These are phyloP conservation scores for Ceyx melanurus DNA, from an alignment of 2,113 vertebrate species.

Conservation along the genomic window DNA sequence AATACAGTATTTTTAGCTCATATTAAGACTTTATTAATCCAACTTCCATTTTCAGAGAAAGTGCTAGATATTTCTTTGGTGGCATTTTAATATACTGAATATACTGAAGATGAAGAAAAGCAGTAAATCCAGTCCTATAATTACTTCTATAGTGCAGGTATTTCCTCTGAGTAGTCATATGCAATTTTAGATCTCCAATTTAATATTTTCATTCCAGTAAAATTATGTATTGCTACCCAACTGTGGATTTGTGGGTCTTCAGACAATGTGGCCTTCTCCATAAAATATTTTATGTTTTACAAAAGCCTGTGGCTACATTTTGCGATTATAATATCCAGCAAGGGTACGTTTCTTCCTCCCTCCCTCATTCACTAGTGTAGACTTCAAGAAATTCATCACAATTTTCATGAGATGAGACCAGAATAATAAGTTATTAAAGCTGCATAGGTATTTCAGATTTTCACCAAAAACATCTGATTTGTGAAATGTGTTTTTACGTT, in stretches of 20 bases:
- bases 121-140: neutral
- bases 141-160: neutral
- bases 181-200: neutral
- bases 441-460: too few species aligned
- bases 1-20: neutral
- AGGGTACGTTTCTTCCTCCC: neutral
- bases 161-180: neutral
- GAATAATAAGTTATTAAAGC: neutral
- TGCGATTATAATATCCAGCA: neutral
- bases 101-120: neutral
- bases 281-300: neutral
- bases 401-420: neutral
- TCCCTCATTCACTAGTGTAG: neutral
- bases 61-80: neutral
- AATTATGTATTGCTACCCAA: neutral
- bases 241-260: neutral
- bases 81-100: neutral
- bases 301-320: neutral
- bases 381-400: neutral
- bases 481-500: neutral
- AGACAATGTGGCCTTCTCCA: neutral
- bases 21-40: neutral
- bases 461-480: too few species aligned
- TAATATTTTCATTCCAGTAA: neutral
- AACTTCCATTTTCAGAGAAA: neutral